Evolutionary conservation across 2,888 invertebrate genomes (phyloP), one percentile per base, ranked within the genome.

Genomic region (Drosophila villosipedis): DNA sequence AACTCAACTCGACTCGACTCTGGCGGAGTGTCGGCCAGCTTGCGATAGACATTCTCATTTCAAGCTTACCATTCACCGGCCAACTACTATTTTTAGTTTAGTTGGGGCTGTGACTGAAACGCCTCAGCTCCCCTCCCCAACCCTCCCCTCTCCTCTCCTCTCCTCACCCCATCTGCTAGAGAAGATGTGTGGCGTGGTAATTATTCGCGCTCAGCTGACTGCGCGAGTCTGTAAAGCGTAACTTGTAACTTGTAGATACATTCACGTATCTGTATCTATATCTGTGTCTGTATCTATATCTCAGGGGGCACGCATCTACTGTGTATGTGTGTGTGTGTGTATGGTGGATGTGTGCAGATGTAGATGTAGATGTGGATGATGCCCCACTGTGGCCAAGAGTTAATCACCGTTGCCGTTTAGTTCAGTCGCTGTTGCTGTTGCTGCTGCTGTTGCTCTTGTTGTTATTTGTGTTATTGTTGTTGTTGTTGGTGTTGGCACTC

Each of bases 201-300:
- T 92, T 91, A 90, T 92, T 91, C 84, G 91, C 91, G 91, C 90
- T 90, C 82, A 92, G 92, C 83, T 91, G 92, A 90, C 76, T 91
- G 76, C 80, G 87, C 85, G 80, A 80, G 83, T 85, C 87, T 82
- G 76, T 82, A 89, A 87, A 90, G 86, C 91, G 86, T 86, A 90
- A 90, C 91, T 89, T 83, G 91, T 89, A 89, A 76, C 87, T 90
- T 81, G 86, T 73, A 89, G 86, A 83, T 89, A 86, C 89, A 72
- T 75, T 81, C 87, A 83, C 82, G 81, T 81, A 82, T 72, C 75
- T 54, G 59, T 76, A 73, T 84, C 72, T 77, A 50, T 78, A 73
- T 82, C 89, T 88, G 87, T 87, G 87, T 78, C 89, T 84, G 83
- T 86, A 83, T 88, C 76, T 30, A n/a, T 52, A 30, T 47, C 47